Conservation (phyloP, 2,113 vertebrate species). For the Apteryx mantelli region DNA sequence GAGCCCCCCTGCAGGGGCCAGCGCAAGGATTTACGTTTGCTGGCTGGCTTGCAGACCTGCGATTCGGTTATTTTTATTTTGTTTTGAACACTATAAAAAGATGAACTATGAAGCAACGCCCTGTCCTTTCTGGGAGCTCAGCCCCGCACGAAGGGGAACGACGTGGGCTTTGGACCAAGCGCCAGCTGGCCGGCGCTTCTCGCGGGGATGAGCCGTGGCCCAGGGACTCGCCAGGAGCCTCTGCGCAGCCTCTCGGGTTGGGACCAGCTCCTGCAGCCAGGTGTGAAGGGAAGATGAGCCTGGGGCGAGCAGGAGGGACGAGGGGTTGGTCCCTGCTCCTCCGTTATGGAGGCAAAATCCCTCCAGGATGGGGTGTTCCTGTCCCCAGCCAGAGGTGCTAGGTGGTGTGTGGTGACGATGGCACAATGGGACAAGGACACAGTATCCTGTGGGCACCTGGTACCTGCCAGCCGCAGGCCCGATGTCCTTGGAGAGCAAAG, state of each 20-base stretch:
- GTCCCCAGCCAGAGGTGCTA: no score
- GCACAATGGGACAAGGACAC: fast-evolving
- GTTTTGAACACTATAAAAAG: neutral
- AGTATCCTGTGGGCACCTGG: neutral
- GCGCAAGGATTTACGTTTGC: neutral
- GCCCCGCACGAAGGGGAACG: neutral
- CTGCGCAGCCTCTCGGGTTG: neutral
- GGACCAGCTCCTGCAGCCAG: fast-evolving
- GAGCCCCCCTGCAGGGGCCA: fast-evolving
- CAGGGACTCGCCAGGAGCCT: fast-evolving
- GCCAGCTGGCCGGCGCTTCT: fast-evolving
- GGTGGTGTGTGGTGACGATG: no score
- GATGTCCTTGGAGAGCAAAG: neutral
- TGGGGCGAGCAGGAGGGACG: neutral
- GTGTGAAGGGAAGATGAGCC: neutral
- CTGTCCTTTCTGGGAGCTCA: neutral
- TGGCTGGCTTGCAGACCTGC: neutral
- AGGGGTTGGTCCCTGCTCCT: neutral
- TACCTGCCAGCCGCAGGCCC: neutral
- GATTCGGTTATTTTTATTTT: neutral
- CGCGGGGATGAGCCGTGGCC: fast-evolving
- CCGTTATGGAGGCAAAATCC: no score
- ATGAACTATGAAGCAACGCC: neutral
- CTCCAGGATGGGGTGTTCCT: no score
- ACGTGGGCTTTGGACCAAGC: neutral